These are phyloP conservation scores for Salvelinus fontinalis DNA, from an alignment of 2,113 vertebrate species.

Conservation along the genomic window DNA sequence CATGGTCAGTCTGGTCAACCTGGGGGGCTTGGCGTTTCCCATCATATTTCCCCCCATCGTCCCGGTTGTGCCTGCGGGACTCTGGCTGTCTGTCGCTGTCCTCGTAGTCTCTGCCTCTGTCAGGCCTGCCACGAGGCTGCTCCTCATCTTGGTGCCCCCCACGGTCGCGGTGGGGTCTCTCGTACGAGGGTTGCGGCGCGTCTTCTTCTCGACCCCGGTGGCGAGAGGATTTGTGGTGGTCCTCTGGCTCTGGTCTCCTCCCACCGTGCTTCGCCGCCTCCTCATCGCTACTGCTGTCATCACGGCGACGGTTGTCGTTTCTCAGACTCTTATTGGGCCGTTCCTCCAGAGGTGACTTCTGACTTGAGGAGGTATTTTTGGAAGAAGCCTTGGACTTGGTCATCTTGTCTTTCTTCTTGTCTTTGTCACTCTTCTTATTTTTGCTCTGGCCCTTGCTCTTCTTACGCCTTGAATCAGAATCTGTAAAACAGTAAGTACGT, in stretches of 20 bases:
- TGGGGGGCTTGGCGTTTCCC: background rate
- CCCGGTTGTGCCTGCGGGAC: constrained; percentile 41
- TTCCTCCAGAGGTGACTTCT: constrained; percentile 63
- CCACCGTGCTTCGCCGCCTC: constrained; percentile 7
- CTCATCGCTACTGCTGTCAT: constrained; percentile 46
- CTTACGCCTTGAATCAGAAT: constrained; percentile 69
- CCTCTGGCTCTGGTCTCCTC: background rate
- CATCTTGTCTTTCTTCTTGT: constrained; percentile 58
- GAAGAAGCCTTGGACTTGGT: constrained; percentile 20
- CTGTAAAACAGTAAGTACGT: constrained; percentile 15
- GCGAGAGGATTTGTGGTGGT: constrained; percentile 7
- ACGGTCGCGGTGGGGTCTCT: background rate
- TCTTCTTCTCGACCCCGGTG: background rate
- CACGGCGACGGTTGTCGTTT: constrained; percentile 49
- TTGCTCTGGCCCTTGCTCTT: constrained; percentile 65
- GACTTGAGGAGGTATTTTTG: constrained; percentile 58
- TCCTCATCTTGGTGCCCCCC: background rate
- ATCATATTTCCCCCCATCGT: constrained; percentile 38
- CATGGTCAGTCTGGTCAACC: constrained; percentile 6
- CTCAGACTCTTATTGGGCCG: constrained; percentile 54
- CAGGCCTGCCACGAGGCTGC: background rate
- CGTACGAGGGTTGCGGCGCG: background rate
- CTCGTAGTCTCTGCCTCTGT: constrained; percentile 18
- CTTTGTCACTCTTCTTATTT: constrained; percentile 56
- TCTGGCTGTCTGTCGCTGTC: constrained; percentile 22